Conservation (phyloP, 2,888 invertebrate genomes). For the Ectobius pallidus region DNA sequence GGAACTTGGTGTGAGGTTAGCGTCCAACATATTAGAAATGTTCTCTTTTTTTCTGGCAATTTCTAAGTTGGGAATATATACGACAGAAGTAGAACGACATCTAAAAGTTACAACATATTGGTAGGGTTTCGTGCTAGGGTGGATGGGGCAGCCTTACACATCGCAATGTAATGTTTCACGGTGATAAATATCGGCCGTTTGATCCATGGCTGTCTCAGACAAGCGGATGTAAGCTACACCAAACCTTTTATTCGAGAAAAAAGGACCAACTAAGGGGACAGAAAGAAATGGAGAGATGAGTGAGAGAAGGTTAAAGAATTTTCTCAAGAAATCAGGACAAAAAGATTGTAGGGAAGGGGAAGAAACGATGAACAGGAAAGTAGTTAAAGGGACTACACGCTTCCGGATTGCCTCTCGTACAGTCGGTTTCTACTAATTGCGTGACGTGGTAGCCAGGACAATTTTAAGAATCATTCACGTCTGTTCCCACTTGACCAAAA, state of each 20-base stretch:
- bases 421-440: neutral
- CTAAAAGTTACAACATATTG: slow-evolving; percentile 4
- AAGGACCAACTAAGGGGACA: too few relatives aligned
- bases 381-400: neutral
- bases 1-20: neutral
- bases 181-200: too few relatives aligned
- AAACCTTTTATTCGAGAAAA: neutral
- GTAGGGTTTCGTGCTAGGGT: neutral
- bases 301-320: neutral
- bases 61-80: slow-evolving; percentile 3
- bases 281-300: too few relatives aligned
- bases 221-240: neutral
- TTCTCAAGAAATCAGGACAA: neutral
- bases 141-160: slow-evolving; percentile 15
- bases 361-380: neutral
- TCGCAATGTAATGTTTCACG: too few relatives aligned
- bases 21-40: too few relatives aligned
- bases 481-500: too few relatives aligned
- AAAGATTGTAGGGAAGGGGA: neutral
- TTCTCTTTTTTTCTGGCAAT: too few relatives aligned
- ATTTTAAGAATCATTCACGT: too few relatives aligned
- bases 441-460: too few relatives aligned
- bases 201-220: neutral
- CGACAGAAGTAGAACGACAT: neutral
- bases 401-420: neutral